These are phyloP conservation scores for Gallinago undulata DNA, from an alignment of 2,113 vertebrate genomes.

Conservation along the genomic window DNA sequence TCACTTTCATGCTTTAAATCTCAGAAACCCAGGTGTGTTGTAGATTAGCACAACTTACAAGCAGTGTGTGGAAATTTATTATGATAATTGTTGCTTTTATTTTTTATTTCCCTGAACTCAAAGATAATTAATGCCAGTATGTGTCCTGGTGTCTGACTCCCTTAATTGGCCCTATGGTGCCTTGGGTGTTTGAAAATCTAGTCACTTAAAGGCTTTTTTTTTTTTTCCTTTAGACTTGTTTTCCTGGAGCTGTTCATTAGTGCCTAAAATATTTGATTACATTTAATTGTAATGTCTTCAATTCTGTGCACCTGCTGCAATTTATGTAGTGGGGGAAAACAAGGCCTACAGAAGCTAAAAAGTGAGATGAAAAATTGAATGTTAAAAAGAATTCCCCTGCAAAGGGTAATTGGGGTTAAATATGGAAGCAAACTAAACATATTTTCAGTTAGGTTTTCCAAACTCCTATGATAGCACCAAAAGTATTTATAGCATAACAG, in stretches of 20 bases:
- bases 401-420: slow-evolving; percentile 81
- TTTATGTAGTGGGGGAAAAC: slow-evolving; percentile 67
- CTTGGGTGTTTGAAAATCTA: slow-evolving; percentile 80
- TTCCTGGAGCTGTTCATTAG: slow-evolving; percentile 84
- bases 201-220: slow-evolving; percentile 67
- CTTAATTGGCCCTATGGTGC: slow-evolving; percentile 81
- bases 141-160: slow-evolving; percentile 83
- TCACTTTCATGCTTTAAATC: slow-evolving; percentile 66
- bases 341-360: slow-evolving; percentile 69
- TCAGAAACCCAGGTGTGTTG: slow-evolving; percentile 79
- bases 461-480: slow-evolving; percentile 20
- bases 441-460: slow-evolving; percentile 64
- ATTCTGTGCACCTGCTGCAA: slow-evolving; percentile 82
- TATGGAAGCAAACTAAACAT: slow-evolving; percentile 70
- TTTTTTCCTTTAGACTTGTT: slow-evolving; percentile 75
- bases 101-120: slow-evolving; percentile 84
- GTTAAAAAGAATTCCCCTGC: slow-evolving; percentile 71
- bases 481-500: slow-evolving; percentile 10
- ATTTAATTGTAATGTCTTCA: slow-evolving; percentile 84
- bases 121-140: slow-evolving; percentile 84
- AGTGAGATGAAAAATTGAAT: slow-evolving; percentile 66
- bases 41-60: slow-evolving; percentile 78
- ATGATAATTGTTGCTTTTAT: slow-evolving; percentile 86
- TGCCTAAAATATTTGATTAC: slow-evolving; percentile 85
- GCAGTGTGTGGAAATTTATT: slow-evolving; percentile 81